Base-by-base conservation (phyloP, 2,888 invertebrate species). In the Clanis bilineata region DNA sequence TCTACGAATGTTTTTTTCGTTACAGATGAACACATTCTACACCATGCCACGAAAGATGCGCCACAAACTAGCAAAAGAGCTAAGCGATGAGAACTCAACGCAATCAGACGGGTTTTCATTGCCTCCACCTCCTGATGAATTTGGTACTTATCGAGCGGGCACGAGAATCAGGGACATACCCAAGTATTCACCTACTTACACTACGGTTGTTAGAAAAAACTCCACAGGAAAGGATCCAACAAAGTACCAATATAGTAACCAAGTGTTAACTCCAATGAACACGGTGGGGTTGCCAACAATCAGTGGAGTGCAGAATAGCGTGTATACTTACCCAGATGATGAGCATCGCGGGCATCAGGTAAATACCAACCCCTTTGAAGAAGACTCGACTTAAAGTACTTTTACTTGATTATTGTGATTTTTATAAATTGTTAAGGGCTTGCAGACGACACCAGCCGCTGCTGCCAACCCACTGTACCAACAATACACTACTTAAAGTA, bases 61-160 rank as follows among this genome's bases (percentile, higher is more conserved):
- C 1, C 84, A 87, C 59, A 92, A 86, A 70, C 60, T 80, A 28
- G 73, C 81, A 0, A 88, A 84, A 63, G 89, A 90, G 65, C 71
- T 88, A 43, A 88, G 87, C 70, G 91, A 91, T 66, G 91, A 90
- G 64, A 71, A 74, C 3, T 90, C 90, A 62, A 89, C 90, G 1
- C 89, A 88, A 74, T 91, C 90, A 0, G 91, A 92, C 66, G 88
- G 88, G 0, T 90, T 91, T 64, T 91, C 91, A 0, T 62, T 92
- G 56, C 92, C 92, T 4, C 92, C 91, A 3, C 92, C 92, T 39
- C 92, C 92, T 0, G 92, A 92, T 72, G 90, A 92, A 57, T 90
- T 87, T 71, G 85, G 85, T 5, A 83, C 85, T 0, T 91, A 90
- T 64, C 77, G 91, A 45, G 85, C 90, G 0, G 91, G 82, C 4